Evolutionary conservation across 2,888 invertebrate genomes (phyloP), one percentile per base, ranked within the genome.

Genomic region (Diplolepis rosae): DNA sequence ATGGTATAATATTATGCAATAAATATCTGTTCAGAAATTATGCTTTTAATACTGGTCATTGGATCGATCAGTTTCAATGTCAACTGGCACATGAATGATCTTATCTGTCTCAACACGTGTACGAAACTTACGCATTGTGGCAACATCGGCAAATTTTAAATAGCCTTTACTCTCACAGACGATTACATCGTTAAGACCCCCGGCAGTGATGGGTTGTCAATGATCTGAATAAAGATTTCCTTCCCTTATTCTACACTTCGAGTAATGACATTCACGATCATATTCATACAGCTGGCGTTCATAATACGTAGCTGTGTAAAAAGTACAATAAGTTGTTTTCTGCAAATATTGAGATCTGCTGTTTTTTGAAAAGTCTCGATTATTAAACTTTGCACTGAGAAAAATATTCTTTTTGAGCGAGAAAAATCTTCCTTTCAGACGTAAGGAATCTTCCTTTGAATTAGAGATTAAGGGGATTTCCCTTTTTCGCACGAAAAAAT

Each of bases 181-280:
- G 35, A 56, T 56, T 56, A 56, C 22, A 56, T 56, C 22, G 24
- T 56, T 56, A 56, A 56, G 22, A 32, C 35, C 32, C 35, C 11
- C 24, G 50, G 27, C 24, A 13, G 50, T 27, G 24, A 50, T 50
- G 27, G 50, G 27, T 50, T 50, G 22, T 56, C 32, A 18, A 30
- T 56, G 32, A 56, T 32, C 35, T 56, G 22, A 13, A 15, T 56
- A 56, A 56, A 56, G 35, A 5, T 56, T 35, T 32, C 24, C 51
- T 51, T 51, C 51, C 13, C 28, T 52, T 28, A n/a, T 15, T 7
- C 6, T 32, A 9, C 32, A 32, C 32, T 5, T 15, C 15, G 45
- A 15, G 13, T 39, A 15, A 13, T 27, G 13, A 28, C 28, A 22
- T 22, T 4, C 22, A 35, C 22, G 22, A 24, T 35, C 13, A 56